Evolutionary conservation across 2,888 invertebrate species (phyloP).

Genomic region (Caenorhabditis becei): DNA sequence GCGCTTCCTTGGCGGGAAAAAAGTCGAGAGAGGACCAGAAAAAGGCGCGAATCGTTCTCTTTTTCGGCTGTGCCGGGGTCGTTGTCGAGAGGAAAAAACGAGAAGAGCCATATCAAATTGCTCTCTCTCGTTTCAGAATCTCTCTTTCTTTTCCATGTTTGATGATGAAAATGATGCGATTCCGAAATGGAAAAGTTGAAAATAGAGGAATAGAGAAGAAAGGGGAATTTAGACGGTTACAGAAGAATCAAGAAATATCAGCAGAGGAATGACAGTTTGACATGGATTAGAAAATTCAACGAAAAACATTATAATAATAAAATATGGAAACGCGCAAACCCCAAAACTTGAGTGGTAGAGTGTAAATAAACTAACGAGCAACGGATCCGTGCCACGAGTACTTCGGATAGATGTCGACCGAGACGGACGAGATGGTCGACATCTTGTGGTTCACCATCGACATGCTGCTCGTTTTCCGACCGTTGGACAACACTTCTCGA

Average conservation of each 20-base stretch:
- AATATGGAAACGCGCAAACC: background rate
- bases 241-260: background rate
- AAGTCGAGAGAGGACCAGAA: constrained; percentile 27
- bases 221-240: too few species aligned
- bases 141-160: constrained; percentile 16
- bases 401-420: constrained; percentile 50
- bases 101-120: constrained; percentile 46
- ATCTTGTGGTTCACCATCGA: constrained; percentile 60
- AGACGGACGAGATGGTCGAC: constrained; percentile 47
- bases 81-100: constrained; percentile 10
- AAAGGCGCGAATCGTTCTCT: constrained; percentile 53
- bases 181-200: constrained; percentile 17
- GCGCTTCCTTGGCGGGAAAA: constrained; percentile 14
- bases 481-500: constrained; percentile 29
- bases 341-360: background rate
- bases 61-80: constrained; percentile 20
- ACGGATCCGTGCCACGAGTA: constrained; percentile 44
- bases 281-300: background rate
- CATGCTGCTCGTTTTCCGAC: constrained; percentile 55
- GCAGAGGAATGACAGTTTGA: background rate
- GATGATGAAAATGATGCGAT: constrained; percentile 31
- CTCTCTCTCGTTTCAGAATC: constrained; percentile 19
- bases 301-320: constrained; percentile 6
- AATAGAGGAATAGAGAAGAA: constrained; percentile 4
- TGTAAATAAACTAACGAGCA: constrained; percentile 45